These are phyloP conservation scores for Volucella inanis DNA, from an alignment of 2,888 invertebrate species.

Conservation along the genomic window DNA sequence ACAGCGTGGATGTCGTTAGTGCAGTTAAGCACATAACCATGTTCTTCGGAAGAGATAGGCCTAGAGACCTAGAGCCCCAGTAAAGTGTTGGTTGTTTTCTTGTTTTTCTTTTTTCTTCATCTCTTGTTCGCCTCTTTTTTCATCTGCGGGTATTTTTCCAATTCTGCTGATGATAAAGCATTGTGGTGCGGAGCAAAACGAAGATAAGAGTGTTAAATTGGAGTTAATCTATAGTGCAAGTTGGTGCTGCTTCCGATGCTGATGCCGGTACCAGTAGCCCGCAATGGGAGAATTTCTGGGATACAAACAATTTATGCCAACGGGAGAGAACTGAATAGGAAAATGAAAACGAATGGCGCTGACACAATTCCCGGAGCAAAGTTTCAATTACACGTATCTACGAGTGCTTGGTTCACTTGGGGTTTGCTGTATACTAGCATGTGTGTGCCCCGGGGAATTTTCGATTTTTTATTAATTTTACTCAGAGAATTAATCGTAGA, in stretches of 20 bases:
- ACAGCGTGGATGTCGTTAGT: constrained; percentile 30
- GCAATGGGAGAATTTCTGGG: constrained; percentile 37
- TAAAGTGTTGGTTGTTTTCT: constrained; percentile 43
- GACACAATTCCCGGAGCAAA: constrained; percentile 67
- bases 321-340: constrained; percentile 55
- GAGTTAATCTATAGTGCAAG: constrained; percentile 56
- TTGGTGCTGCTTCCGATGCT: constrained; percentile 24
- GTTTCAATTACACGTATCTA: constrained; percentile 33
- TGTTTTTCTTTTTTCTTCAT: not conserved
- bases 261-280: not conserved
- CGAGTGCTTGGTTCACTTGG: not conserved
- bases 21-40: constrained; percentile 70
- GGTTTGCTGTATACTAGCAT: not conserved
- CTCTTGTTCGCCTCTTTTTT: constrained; percentile 17
- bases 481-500: too few species aligned
- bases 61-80: constrained; percentile 73
- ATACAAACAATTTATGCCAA: constrained; percentile 27
- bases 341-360: constrained; percentile 72
- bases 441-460: too few species aligned
- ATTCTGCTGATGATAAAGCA: constrained; percentile 22
- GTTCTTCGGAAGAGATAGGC: constrained; percentile 63
- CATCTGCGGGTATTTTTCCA: constrained; percentile 47
- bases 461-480: too few species aligned
- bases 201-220: constrained; percentile 68
- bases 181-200: constrained; percentile 21